phyloP scores from a whole-genome alignment of 1,140 invertebrate genomes.

The Oppia nitens region DNA sequence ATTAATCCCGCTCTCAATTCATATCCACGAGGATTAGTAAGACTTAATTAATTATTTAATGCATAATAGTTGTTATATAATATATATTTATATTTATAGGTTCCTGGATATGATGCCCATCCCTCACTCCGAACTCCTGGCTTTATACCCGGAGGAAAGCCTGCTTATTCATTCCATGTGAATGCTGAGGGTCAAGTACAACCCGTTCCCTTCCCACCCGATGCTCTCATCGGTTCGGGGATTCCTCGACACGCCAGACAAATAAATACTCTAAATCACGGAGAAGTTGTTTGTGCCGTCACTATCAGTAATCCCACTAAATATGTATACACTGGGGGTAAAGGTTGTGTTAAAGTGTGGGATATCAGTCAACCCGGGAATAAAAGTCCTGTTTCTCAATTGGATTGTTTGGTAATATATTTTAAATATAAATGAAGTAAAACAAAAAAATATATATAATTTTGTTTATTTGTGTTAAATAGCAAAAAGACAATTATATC shows the following conservation, averaged over 20 bases:
- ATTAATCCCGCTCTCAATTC: constrained; percentile 28
- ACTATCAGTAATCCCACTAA: constrained; percentile 68
- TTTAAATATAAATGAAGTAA: too few species aligned
- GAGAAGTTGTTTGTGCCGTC: constrained; percentile 81
- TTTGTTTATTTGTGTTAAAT: constrained; percentile 1
- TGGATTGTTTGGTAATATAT: constrained; percentile 68
- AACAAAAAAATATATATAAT: too few species aligned
- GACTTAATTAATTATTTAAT: constrained; percentile 3
- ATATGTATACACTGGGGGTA: constrained; percentile 96
- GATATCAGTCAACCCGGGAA: constrained; percentile 57
- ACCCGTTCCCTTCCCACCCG: constrained; percentile 82
- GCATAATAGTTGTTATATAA: background rate
- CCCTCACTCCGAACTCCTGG: constrained; percentile 55
- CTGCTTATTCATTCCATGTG: constrained; percentile 77
- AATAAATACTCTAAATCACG: constrained; percentile 77
- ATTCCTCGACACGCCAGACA: constrained; percentile 77
- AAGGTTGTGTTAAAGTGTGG: constrained; percentile 83
- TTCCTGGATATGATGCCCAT: constrained; percentile 56
- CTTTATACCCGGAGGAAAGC: constrained; percentile 43
- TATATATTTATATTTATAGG: constrained; percentile 24
- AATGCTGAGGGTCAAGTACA: constrained; percentile 65
- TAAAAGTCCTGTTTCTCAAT: constrained; percentile 67
- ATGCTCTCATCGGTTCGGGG: constrained; percentile 77
- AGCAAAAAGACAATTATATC: constrained; percentile 79
- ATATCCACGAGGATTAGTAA: constrained; percentile 28